These are phyloP conservation scores for Polydrusus cervinus DNA, from an alignment of 2,888 invertebrate genomes.

Conservation along the genomic window DNA sequence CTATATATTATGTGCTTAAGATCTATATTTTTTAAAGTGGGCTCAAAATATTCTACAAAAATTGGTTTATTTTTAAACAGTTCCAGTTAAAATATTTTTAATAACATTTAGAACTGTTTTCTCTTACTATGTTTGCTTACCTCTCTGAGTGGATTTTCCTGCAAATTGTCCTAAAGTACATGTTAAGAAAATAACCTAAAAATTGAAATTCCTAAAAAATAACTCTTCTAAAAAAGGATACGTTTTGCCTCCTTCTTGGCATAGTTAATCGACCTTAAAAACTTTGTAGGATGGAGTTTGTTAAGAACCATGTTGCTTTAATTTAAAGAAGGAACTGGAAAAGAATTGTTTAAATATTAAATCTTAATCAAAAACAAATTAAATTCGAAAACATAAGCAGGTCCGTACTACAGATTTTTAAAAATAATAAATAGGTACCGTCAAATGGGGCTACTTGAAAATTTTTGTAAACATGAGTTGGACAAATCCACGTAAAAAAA, in stretches of 20 bases:
- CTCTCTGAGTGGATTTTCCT: slow-evolving; percentile 13
- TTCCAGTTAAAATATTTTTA: not conserved
- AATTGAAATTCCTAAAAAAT: not conserved
- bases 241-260: slow-evolving; percentile 9
- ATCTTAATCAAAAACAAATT: slow-evolving; percentile 11
- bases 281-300: not conserved
- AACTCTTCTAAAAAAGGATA: slow-evolving; percentile 13
- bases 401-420: slow-evolving; percentile 1
- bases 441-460: too few relatives aligned
- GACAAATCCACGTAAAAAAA: too few relatives aligned
- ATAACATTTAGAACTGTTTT: not conserved
- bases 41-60: too few relatives aligned
- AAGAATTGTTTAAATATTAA: not conserved
- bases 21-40: too few relatives aligned
- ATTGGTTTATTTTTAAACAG: not conserved
- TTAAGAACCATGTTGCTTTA: slow-evolving; percentile 17
- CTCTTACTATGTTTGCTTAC: not conserved
- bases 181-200: slow-evolving; percentile 16
- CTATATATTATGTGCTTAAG: too few relatives aligned
- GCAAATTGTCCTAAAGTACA: slow-evolving; percentile 20
- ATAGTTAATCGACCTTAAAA: not conserved
- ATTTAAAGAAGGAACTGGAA: not conserved
- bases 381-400: slow-evolving; percentile 5
- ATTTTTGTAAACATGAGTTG: too few relatives aligned
- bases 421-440: not conserved